Evolutionary conservation across 2,113 vertebrate genomes (phyloP), one percentile per base, ranked within the genome.

Genomic region (Hippocampus mohnikei): DNA sequence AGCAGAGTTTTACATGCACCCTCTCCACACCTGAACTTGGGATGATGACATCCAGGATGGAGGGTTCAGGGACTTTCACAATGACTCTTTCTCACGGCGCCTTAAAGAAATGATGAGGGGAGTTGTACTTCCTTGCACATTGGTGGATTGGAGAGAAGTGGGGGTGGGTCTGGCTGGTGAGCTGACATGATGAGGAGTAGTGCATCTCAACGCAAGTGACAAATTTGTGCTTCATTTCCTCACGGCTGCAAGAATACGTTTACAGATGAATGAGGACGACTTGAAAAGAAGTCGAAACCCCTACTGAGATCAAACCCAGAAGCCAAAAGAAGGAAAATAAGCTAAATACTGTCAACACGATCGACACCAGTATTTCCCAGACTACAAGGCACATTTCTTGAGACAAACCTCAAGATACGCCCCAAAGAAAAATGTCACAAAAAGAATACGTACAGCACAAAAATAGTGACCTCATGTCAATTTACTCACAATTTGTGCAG

Each of bases 171-270:
- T 40, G 75, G 68, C 41, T 53, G 81, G 77, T 66, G 78, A 79
- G 76, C 81, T 75, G 81, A 85, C 69, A 74, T 80, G 82, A 89
- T 89, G 87, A 70, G 74, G 27, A 42, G 29, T 84, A 75, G 81
- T 91, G 88, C 85, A 81, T 90, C 62, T 85, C 81, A 67, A 82
- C 58, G 78, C 84, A 41, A 50, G 53, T 78, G 87, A 78, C 89
- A 90, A 86, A 93, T 89, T 87, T 89, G 88, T 42, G 71, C 84
- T 84, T 80, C 72, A 18, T 79, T 11, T 58, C 83, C 85, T 84
- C 84, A 84, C 69, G 69, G 85, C 72, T 81, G 82, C 72, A 64
- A 15, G 11, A 18, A 55, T 27, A 16, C 40, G 1, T 9, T 68
- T 12, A 3, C 59, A 10, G 12, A 50, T 68, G 25, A 46, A 1